Percentiles rank a stretch among this genome's conserved stretches.
Evolutionary conservation across 2,888 invertebrate species (phyloP).

Genomic region (Epiblema foenella): DNA sequence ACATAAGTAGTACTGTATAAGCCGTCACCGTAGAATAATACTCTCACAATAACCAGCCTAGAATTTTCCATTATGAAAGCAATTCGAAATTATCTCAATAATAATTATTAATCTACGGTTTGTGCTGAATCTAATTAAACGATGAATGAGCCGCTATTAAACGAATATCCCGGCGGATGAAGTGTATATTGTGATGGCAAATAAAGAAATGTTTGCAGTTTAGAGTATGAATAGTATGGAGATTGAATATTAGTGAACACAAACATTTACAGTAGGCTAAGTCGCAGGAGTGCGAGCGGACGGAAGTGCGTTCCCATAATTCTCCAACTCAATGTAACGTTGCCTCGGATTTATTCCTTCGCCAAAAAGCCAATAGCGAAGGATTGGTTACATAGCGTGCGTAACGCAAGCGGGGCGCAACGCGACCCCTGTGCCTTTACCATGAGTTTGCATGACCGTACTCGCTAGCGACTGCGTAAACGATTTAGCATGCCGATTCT

Average conservation of each 20-base stretch:
- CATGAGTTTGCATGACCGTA: too few species aligned
- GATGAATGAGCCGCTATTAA: slow-evolving; percentile 55
- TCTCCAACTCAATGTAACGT: too few species aligned
- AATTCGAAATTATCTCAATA: slow-evolving; percentile 26
- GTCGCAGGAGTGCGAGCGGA: too few species aligned
- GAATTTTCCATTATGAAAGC: slow-evolving; percentile 10
- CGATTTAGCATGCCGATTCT: too few species aligned
- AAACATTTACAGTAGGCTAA: too few species aligned
- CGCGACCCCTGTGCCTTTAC: too few species aligned
- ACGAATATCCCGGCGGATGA: slow-evolving; percentile 54
- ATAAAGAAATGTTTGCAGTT: slow-evolving; percentile 7
- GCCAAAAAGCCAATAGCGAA: too few species aligned
- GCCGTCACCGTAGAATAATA: neutral
- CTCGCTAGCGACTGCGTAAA: too few species aligned
- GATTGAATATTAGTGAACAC: neutral
- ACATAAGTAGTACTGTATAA: neutral
- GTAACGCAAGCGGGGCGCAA: too few species aligned
- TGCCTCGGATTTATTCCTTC: too few species aligned
- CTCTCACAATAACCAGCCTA: slow-evolving; percentile 4
- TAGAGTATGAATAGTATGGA: slow-evolving; percentile 31
- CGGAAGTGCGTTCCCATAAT: too few species aligned
- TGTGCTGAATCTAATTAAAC: slow-evolving; percentile 57
- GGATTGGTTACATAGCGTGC: too few species aligned
- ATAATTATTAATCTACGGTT: slow-evolving; percentile 38
- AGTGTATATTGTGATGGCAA: slow-evolving; percentile 25